phyloP scores from a whole-genome alignment of 2,888 invertebrate genomes.

The Dynastes hyllus region DNA sequence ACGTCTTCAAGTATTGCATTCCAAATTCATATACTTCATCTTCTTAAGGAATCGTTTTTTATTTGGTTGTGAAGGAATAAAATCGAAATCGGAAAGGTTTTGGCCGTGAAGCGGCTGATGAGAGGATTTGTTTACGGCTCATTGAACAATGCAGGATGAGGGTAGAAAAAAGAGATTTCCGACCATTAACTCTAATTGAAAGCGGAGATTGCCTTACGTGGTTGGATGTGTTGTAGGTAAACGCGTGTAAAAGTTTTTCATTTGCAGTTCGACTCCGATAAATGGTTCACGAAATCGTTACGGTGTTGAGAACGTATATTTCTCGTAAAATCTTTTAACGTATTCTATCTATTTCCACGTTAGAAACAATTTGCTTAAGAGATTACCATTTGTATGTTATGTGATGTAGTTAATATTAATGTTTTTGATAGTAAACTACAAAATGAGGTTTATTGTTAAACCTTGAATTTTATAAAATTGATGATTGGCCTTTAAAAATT shows the following conservation, averaged over 20 bases:
- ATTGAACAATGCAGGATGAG: background rate
- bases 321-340: background rate
- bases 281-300: background rate
- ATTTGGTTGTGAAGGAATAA: background rate
- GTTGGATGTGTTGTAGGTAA: background rate
- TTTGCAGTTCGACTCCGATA: background rate
- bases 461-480: too few species aligned
- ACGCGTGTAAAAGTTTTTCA: background rate
- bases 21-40: background rate
- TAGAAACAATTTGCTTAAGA: too few species aligned
- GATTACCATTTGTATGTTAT: too few species aligned
- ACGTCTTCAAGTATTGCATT: too few species aligned
- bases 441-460: too few species aligned
- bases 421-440: too few species aligned
- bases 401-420: too few species aligned
- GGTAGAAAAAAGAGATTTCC: background rate
- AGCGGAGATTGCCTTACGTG: background rate
- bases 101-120: background rate
- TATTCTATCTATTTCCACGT: too few species aligned
- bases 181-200: conserved; percentile 13
- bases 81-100: conserved; percentile 4
- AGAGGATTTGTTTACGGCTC: conserved; percentile 3
- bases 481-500: too few species aligned
- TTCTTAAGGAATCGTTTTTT: background rate
- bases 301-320: background rate